Percentiles rank a stretch among this genome's conserved stretches.
These are phyloP conservation scores for Cosmopolites sordidus DNA, from an alignment of 2,888 invertebrate genomes.

Conservation along the genomic window DNA sequence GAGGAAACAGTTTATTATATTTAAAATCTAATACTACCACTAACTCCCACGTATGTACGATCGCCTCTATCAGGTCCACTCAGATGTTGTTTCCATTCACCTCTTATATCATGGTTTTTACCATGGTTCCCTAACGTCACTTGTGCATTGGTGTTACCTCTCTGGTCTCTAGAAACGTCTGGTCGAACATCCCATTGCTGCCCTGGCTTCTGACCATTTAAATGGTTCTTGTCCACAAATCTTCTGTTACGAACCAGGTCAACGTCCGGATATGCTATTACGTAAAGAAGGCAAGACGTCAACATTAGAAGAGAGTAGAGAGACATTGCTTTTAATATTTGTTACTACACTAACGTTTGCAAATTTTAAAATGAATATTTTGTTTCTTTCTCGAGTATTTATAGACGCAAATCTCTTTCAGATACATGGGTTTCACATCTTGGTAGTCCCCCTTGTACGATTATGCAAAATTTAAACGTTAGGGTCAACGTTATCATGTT, in stretches of 20 bases:
- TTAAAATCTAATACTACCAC: constrained; percentile 1
- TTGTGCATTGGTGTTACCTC: not conserved
- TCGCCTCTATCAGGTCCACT: not conserved
- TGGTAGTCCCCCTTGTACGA: no score
- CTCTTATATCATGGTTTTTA: constrained; percentile 3
- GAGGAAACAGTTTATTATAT: no score
- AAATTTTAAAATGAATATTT: no score
- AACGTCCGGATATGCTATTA: not conserved
- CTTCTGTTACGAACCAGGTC: constrained; percentile 1
- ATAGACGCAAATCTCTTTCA: no score
- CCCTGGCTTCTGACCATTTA: not conserved
- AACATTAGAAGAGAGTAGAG: not conserved
- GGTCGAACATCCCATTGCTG: not conserved
- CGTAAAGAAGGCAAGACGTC: not conserved
- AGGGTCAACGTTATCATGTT: no score
- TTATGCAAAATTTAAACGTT: no score
- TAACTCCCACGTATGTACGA: constrained; percentile 4
- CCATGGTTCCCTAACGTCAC: constrained; percentile 5
- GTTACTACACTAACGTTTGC: no score
- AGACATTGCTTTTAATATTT: not conserved
- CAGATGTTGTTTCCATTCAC: constrained; percentile 3
- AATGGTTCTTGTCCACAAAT: not conserved
- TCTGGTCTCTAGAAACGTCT: constrained; percentile 1
- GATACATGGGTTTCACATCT: no score
- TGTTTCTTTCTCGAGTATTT: no score